phyloP scores from a whole-genome alignment of 2,888 invertebrate species.

The Tenthredo amoena region DNA sequence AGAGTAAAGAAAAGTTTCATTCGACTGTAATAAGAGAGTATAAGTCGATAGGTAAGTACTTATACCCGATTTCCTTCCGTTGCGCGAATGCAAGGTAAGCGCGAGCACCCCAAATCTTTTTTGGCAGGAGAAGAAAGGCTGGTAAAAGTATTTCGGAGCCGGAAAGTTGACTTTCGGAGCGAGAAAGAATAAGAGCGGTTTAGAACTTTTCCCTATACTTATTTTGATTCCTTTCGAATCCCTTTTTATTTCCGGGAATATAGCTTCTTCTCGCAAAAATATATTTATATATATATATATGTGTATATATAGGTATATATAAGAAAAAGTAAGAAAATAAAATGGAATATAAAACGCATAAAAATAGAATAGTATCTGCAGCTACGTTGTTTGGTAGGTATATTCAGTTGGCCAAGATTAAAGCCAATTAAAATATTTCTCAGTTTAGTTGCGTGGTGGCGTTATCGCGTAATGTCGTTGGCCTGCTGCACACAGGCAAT shows the following conservation, averaged over 20 bases:
- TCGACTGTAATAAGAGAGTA: neutral
- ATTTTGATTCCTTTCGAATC: neutral
- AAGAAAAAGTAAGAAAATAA: neutral
- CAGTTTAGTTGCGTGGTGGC: conserved; percentile 51
- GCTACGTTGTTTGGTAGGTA: neutral
- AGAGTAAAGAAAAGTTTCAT: neutral
- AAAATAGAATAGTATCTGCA: neutral
- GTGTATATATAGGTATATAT: too few species aligned
- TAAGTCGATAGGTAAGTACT: neutral
- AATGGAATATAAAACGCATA: neutral
- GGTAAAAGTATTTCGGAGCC: neutral
- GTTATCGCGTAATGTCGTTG: conserved; percentile 67
- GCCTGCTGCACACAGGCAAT: conserved; percentile 64
- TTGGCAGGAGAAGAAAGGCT: neutral
- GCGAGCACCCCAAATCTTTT: neutral
- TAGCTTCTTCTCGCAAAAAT: too few species aligned
- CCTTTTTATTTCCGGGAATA: neutral
- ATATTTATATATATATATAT: too few species aligned
- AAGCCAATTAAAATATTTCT: conserved; percentile 53
- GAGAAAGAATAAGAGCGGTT: neutral
- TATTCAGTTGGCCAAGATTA: conserved; percentile 32
- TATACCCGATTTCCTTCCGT: neutral
- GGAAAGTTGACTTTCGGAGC: conserved; percentile 7
- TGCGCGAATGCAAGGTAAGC: neutral
- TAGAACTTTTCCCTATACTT: neutral